Conservation (phyloP, 92 coral and sea anemone species). For the Heteractis magnifica region DNA sequence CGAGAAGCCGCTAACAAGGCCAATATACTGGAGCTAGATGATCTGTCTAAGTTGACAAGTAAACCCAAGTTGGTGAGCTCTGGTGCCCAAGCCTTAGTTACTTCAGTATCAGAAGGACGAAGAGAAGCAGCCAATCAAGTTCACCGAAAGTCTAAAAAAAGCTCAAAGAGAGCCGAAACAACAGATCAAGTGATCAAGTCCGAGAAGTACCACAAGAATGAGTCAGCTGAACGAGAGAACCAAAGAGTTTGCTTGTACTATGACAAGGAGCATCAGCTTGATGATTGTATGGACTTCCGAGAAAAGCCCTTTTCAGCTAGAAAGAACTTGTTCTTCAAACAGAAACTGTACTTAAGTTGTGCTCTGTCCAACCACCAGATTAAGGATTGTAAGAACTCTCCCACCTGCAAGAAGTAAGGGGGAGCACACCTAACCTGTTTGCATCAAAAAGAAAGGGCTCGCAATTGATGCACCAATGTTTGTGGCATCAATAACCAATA, state of each 20-base stretch:
- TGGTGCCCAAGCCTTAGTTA: constrained; percentile 27
- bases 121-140: too few species aligned
- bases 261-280: constrained; percentile 36
- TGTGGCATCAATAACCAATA: constrained; percentile 8
- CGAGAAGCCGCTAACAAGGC: constrained; percentile 20
- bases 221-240: constrained; percentile 5
- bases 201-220: neutral
- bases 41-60: constrained; percentile 32
- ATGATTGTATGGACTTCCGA: constrained; percentile 28
- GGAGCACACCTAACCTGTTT: constrained; percentile 40
- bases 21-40: constrained; percentile 34
- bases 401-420: constrained; percentile 35
- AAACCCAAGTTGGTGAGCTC: constrained; percentile 18
- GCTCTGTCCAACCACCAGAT: constrained; percentile 34
- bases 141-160: too few species aligned
- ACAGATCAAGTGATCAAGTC: constrained; percentile 11
- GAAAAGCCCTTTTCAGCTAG: too few species aligned
- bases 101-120: constrained; percentile 21
- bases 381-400: constrained; percentile 31
- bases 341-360: constrained; percentile 46
- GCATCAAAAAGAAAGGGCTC: too few species aligned
- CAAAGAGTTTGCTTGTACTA: constrained; percentile 37
- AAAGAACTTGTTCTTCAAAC: constrained; percentile 50
- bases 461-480: constrained; percentile 31
- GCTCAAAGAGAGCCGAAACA: constrained; percentile 5